Conservation (phyloP, 2,888 invertebrate species). For the Horisme vitalbata region DNA sequence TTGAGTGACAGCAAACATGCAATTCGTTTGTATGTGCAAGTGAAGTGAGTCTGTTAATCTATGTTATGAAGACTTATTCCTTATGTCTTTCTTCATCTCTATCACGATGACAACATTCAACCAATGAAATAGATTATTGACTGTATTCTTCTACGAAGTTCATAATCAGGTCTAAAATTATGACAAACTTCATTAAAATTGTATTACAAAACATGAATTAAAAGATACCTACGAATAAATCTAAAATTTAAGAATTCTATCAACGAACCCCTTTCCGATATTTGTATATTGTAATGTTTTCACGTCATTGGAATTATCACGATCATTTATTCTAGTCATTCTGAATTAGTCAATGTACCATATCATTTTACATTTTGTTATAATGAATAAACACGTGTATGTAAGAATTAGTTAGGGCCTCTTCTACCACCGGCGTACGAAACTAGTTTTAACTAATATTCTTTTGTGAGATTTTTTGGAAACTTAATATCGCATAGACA, state of each 20-base stretch:
- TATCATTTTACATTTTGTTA: conserved; percentile 79
- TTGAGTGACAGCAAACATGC: too few species aligned
- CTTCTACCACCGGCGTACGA: neutral
- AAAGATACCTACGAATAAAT: conserved; percentile 9
- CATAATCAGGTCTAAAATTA: neutral
- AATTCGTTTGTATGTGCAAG: too few species aligned
- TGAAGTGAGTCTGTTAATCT: too few species aligned
- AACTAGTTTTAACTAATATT: too few species aligned
- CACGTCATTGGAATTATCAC: conserved; percentile 8
- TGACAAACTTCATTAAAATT: neutral
- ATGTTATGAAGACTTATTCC: too few species aligned
- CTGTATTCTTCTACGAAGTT: too few species aligned
- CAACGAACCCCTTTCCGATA: conserved; percentile 35
- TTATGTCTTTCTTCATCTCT: too few species aligned
- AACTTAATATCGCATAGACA: too few species aligned
- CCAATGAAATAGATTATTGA: too few species aligned
- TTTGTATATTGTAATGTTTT: conserved; percentile 18
- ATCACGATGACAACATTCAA: too few species aligned
- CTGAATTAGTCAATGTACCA: conserved; percentile 74
- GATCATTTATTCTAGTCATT: conserved; percentile 48
- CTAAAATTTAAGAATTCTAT: conserved; percentile 19
- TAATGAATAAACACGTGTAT: conserved; percentile 42
- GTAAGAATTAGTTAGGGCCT: conserved; percentile 44
- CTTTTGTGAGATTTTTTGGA: too few species aligned
- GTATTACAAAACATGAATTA: conserved; percentile 1